Conservation (phyloP, 2,888 invertebrate species). For the Schizotus pectinicornis region DNA sequence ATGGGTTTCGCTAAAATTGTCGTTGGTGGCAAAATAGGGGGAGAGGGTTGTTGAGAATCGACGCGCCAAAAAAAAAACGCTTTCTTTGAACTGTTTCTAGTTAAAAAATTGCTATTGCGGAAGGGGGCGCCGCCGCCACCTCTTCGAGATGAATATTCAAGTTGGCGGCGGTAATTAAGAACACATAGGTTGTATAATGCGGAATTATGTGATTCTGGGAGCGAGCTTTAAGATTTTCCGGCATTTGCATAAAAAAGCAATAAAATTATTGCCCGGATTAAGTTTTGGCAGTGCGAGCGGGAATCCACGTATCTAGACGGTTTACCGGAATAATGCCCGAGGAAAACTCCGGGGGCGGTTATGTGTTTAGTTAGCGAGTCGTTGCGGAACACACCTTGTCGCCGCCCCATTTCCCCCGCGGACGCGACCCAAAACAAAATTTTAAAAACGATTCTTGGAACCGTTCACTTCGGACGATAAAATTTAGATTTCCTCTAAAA, state of each 20-base stretch:
- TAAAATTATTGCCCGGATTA: slow-evolving; percentile 32
- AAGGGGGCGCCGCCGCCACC: background rate
- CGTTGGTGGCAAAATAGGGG: too few relatives aligned
- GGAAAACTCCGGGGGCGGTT: slow-evolving; percentile 22
- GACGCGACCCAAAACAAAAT: background rate
- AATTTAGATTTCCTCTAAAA: too few relatives aligned
- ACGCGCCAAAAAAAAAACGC: too few relatives aligned
- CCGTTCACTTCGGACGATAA: too few relatives aligned
- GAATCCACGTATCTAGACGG: slow-evolving; percentile 31
- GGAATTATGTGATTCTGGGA: slow-evolving; percentile 41
- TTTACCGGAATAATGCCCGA: slow-evolving; percentile 29
- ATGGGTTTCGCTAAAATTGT: too few relatives aligned
- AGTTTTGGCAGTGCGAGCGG: slow-evolving; percentile 31
- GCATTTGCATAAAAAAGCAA: slow-evolving; percentile 31
- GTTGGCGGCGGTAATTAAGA: slow-evolving; percentile 48
- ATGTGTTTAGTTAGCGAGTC: slow-evolving; percentile 21
- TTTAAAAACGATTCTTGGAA: too few relatives aligned
- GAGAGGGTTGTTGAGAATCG: too few relatives aligned
- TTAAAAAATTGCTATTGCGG: background rate
- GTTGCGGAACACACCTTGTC: too few relatives aligned
- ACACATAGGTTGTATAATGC: slow-evolving; percentile 53
- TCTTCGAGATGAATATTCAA: slow-evolving; percentile 31
- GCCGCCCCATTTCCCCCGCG: too few relatives aligned
- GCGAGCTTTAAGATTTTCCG: slow-evolving; percentile 31
- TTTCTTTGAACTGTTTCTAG: background rate